These are phyloP conservation scores for Astyanax mexicanus DNA, from an alignment of 2,797 vertebrate genomes.

Conservation along the genomic window DNA sequence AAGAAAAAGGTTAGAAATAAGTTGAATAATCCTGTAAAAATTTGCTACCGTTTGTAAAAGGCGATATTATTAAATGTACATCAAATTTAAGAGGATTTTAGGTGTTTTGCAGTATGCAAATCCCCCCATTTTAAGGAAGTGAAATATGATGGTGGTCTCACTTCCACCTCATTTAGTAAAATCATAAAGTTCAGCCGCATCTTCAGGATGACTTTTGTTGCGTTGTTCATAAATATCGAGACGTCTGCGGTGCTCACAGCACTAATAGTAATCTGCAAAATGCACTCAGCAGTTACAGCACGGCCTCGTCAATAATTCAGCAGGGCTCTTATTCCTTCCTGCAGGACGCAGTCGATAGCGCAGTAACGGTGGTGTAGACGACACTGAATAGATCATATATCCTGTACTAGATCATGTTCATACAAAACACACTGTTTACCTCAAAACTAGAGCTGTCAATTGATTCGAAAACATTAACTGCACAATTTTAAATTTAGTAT, in stretches of 20 bases:
- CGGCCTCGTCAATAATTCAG: constrained; percentile 56
- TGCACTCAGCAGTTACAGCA: constrained; percentile 35
- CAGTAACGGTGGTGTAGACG: constrained; percentile 21
- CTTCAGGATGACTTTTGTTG: not conserved
- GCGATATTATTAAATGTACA: no score
- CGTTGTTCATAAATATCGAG: not conserved
- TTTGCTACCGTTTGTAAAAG: no score
- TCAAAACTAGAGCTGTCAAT: not conserved
- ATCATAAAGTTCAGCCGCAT: not conserved
- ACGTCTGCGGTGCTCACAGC: constrained; percentile 6
- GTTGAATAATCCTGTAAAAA: no score
- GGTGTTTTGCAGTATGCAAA: no score
- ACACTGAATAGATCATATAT: not conserved
- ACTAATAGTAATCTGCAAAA: constrained; percentile 35
- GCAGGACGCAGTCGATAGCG: constrained; percentile 47
- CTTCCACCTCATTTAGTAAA: constrained; percentile 1
- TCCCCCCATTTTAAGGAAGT: no score
- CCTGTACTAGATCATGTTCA: not conserved
- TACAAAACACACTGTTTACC: not conserved
- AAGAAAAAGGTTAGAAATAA: no score
- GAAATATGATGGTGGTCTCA: no score
- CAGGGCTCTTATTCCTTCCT: constrained; percentile 27
- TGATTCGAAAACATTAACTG: not conserved
- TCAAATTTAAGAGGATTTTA: no score
- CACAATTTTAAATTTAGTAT: no score